Conservation (phyloP, 1,140 invertebrate genomes). For the Drosophila sp. region DNA sequence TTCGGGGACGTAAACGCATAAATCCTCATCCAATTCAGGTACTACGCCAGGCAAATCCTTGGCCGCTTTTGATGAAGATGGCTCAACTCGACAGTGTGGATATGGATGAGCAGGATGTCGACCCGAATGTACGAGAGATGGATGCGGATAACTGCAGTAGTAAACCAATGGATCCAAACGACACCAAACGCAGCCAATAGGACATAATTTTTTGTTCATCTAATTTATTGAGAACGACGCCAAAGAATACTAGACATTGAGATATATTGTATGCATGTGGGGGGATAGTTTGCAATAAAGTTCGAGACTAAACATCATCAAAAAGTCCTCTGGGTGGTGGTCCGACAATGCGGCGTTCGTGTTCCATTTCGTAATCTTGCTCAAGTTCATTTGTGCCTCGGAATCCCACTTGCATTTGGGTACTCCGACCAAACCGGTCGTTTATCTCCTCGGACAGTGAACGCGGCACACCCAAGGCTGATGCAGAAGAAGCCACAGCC, state of each 20-base stretch:
- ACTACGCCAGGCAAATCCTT: neutral
- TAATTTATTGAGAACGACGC: slow-evolving; percentile 35
- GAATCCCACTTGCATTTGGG: slow-evolving; percentile 83
- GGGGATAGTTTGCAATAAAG: slow-evolving; percentile 24
- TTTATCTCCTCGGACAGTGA: slow-evolving; percentile 86
- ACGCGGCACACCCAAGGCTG: slow-evolving; percentile 70
- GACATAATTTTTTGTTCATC: neutral
- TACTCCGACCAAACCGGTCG: slow-evolving; percentile 86
- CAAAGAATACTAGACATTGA: slow-evolving; percentile 41
- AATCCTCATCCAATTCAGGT: slow-evolving; percentile 22
- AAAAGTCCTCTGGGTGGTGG: slow-evolving; percentile 91
- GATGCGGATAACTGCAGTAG: neutral
- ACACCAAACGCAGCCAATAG: neutral
- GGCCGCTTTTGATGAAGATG: neutral
- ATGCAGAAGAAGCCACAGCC: slow-evolving; percentile 58
- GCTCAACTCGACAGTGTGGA: neutral
- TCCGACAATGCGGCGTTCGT: slow-evolving; percentile 84
- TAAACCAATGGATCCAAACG: too few relatives aligned
- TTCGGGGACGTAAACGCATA: slow-evolving; percentile 37
- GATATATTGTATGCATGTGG: slow-evolving; percentile 31
- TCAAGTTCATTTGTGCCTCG: slow-evolving; percentile 76
- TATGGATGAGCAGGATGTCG: neutral
- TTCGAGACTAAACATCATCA: slow-evolving; percentile 88
- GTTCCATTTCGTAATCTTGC: slow-evolving; percentile 82
- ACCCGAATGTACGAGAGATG: neutral